Evolutionary conservation across 2,797 vertebrate species (phyloP).

Genomic region (Leptatherina wallacei): DNA sequence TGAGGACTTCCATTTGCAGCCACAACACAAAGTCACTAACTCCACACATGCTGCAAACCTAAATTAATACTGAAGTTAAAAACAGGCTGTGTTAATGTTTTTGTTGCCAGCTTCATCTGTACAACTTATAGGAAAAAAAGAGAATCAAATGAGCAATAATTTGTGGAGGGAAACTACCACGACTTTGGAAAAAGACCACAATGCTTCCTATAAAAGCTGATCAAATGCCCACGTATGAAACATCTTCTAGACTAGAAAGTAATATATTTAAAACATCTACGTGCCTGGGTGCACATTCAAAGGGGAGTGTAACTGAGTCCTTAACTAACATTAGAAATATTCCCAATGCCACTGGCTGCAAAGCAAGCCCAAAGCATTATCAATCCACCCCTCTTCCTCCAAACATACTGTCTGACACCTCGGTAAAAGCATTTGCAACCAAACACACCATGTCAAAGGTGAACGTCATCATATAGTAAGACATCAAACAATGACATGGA

Average conservation of each 20-base stretch:
- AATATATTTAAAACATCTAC: neutral
- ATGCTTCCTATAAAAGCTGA: neutral
- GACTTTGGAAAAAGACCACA: neutral
- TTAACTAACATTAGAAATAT: neutral
- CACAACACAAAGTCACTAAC: neutral
- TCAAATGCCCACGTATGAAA: neutral
- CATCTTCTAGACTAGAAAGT: neutral
- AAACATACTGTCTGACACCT: neutral
- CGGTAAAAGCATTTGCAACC: neutral
- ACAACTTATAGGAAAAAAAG: neutral
- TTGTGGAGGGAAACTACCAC: conserved; percentile 1
- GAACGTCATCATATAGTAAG: neutral
- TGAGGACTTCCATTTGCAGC: neutral
- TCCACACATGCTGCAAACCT: neutral
- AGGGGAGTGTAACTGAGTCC: neutral
- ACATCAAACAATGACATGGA: neutral
- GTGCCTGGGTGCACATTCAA: neutral
- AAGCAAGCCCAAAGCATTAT: neutral
- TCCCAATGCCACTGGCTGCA: neutral
- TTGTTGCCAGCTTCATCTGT: neutral
- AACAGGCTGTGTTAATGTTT: neutral
- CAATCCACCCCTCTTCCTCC: neutral
- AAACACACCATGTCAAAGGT: neutral
- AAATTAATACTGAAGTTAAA: neutral
- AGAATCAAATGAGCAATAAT: neutral